phyloP scores from a whole-genome alignment of 37 sponge, comb jelly and placozoan genomes.

The Ianthella basta region DNA sequence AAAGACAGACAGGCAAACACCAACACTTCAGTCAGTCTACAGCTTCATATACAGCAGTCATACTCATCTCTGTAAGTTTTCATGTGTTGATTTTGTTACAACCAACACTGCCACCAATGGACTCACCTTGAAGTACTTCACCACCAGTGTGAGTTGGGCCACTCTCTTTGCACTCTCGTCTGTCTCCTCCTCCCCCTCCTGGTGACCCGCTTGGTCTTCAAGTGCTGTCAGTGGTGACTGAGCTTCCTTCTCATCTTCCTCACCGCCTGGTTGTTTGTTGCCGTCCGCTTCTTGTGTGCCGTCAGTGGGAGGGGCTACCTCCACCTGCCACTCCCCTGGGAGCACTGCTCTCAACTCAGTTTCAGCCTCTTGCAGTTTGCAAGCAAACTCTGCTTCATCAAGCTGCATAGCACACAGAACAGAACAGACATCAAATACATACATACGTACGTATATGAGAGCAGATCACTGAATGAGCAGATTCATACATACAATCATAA shows the following conservation, averaged over 20 bases:
- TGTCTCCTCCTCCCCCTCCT: slow-evolving; percentile 10
- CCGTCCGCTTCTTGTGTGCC: neutral
- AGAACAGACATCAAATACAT: neutral
- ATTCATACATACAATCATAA: no score
- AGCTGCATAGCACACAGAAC: neutral
- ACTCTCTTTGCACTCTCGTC: slow-evolving; percentile 15
- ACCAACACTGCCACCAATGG: no score
- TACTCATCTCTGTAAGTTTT: no score
- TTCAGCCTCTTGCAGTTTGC: slow-evolving; percentile 44
- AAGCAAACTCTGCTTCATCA: slow-evolving; percentile 38
- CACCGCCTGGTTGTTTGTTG: slow-evolving; percentile 22
- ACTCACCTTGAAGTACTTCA: slow-evolving; percentile 56
- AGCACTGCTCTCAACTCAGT: slow-evolving; percentile 40
- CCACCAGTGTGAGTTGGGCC: slow-evolving; percentile 55
- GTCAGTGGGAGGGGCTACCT: neutral
- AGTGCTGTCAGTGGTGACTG: neutral
- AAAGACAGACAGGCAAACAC: neutral
- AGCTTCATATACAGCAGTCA: neutral
- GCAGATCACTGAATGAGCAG: no score
- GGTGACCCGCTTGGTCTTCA: neutral
- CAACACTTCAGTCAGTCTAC: neutral
- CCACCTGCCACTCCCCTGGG: slow-evolving; percentile 28
- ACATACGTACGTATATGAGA: neutral
- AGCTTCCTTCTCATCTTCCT: slow-evolving; percentile 10
- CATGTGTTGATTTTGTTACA: no score